Base-by-base conservation (phyloP, 2,888 invertebrate genomes). In the Sminthurides aquaticus region DNA sequence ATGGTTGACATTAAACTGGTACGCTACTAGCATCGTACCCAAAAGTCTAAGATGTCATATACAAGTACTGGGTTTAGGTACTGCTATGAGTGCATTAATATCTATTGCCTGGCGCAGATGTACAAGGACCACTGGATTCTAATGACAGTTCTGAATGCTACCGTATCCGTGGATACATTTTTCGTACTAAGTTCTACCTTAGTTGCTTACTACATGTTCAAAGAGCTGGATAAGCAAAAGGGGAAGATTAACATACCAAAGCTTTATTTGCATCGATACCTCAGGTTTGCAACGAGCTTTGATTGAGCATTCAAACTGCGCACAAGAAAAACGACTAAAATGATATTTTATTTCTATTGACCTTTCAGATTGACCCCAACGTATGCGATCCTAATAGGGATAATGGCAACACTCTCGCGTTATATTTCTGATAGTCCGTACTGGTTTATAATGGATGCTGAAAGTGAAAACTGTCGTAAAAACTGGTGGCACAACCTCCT, bases 81-180 rank as follows among this genome's bases (percentile, higher is more conserved):
- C n/a, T n/a, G n/a, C n/a, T n/a, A n/a, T n/a, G n/a, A n/a, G n/a
- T n/a, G n/a, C n/a, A n/a, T n/a, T n/a, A n/a, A n/a, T n/a, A n/a
- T n/a, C n/a, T n/a, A n/a, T n/a, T n/a, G n/a, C n/a, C n/a, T n/a
- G n/a, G n/a, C 20, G 22, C 52, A 52, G 52, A 52, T 52, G 3
- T 52, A 20, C 52, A 52, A 52, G 52, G 52, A 52, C 18, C 20
- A 52, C 52, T 52, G 18, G 52, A 52, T 5, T 5, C 5, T 15
- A 5, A 20, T 52, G 52, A 20, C 20, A 8, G 20, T 52, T 52
- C 52, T 52, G n/a, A 86, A 86, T 74, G 82, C 83, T 28, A 85
- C 85, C 72, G 77, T 86, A 0, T 82, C 85, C 52, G 86, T 86
- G 43, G 86, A 86, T 73, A 82, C 84, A 0, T 86, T 86, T 76